Percentiles rank a stretch among this genome's conserved stretches.
Conservation (phyloP, 2,113 vertebrate species). For the Melozone crissalis region DNA sequence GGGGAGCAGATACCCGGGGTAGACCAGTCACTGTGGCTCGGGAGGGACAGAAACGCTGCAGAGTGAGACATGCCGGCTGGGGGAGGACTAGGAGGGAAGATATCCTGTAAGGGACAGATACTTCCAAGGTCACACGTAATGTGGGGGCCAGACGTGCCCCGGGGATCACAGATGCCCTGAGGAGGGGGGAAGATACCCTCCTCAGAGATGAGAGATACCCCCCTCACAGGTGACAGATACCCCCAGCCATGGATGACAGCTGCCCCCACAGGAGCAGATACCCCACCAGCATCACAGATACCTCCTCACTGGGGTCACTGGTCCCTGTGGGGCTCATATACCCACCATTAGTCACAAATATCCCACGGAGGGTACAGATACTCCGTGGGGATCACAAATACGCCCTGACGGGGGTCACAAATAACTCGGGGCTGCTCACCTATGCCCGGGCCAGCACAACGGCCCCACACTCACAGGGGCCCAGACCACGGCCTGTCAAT, state of each 20-base stretch:
- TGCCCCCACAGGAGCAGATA: background rate
- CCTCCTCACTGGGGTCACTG: background rate
- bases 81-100: too few species aligned
- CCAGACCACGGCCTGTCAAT: rapidly evolving
- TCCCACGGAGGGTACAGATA: background rate
- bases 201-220: too few species aligned
- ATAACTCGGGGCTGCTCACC: rapidly evolving
- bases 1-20: background rate
- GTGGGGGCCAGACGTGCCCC: too few species aligned
- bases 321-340: background rate
- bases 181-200: too few species aligned
- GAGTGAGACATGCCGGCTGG: too few species aligned
- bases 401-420: too few species aligned
- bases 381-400: background rate
- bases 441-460: rapidly evolving
- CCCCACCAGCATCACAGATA: background rate
- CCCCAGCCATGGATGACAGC: background rate
- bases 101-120: background rate
- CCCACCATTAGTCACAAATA: too few species aligned
- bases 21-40: background rate
- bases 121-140: background rate
- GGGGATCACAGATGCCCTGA: background rate
- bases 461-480: rapidly evolving
- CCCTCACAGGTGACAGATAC: background rate
- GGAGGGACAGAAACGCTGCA: background rate